Evolutionary conservation across 2,797 vertebrate genomes (phyloP).

Genomic region (Trachurus trachurus): DNA sequence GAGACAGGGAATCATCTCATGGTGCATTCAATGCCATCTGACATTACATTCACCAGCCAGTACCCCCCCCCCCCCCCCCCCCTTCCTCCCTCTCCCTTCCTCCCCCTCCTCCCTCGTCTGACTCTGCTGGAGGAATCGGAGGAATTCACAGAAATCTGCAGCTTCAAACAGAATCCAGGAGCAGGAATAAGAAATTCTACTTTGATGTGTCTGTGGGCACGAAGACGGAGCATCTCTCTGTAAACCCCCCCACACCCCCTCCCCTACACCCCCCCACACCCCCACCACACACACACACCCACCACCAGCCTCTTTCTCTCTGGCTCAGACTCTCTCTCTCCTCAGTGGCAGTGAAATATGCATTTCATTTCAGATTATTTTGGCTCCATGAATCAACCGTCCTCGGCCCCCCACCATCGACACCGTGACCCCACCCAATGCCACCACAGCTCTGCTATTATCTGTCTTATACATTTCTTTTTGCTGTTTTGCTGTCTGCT

Average conservation of each 20-base stretch:
- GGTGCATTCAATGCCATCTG: slow-evolving; percentile 53
- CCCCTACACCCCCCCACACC: no score
- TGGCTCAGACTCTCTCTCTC: neutral
- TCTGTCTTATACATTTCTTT: no score
- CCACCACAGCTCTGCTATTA: slow-evolving; percentile 8
- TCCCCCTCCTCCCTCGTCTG: neutral
- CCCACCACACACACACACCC: no score
- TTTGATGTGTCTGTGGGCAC: slow-evolving; percentile 58
- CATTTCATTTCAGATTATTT: slow-evolving; percentile 60
- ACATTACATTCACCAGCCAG: slow-evolving; percentile 47
- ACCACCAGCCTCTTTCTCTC: neutral
- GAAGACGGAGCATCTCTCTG: slow-evolving; percentile 18
- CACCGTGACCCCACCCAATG: slow-evolving; percentile 42
- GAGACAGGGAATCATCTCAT: slow-evolving; percentile 16
- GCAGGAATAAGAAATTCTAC: slow-evolving; percentile 45
- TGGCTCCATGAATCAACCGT: slow-evolving; percentile 37
- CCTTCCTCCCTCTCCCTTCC: no score
- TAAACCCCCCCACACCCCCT: slow-evolving; percentile 5
- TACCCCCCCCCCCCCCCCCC: slow-evolving; percentile 14
- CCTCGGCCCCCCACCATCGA: slow-evolving; percentile 23
- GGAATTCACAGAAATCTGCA: slow-evolving; percentile 41
- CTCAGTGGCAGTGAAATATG: slow-evolving; percentile 45
- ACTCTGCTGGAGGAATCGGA: slow-evolving; percentile 44
- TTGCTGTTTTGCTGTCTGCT: no score
- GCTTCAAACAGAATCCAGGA: slow-evolving; percentile 64